A percentile compares a stretch with the other conserved stretches of the same genome.
phyloP scores from a whole-genome alignment of 2,797 vertebrate species.

The Anguilla megastoma region DNA sequence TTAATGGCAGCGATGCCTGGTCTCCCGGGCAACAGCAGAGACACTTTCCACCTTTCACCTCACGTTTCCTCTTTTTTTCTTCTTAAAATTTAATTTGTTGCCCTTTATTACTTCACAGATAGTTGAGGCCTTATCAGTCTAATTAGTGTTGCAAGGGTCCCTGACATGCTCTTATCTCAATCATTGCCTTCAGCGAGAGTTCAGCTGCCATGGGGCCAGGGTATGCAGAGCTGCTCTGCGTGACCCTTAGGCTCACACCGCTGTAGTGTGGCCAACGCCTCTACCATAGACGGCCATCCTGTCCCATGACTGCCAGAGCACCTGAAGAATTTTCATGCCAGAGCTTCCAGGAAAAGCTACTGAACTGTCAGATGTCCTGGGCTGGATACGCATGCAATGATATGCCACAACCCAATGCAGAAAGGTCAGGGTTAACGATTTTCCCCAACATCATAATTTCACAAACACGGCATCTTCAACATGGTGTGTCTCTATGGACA shows the following conservation, averaged over 20 bases:
- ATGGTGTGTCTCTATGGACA: not conserved
- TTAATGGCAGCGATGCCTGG: conserved; percentile 47
- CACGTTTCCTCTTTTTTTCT: conserved; percentile 20
- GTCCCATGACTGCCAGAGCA: too few relatives aligned
- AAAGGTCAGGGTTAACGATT: conserved; percentile 8
- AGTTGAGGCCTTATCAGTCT: not conserved
- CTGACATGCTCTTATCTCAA: conserved; percentile 5
- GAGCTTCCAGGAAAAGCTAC: not conserved
- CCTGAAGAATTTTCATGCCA: not conserved
- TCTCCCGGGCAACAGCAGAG: conserved; percentile 49
- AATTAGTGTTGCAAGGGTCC: conserved; percentile 14
- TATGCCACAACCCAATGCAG: conserved; percentile 14
- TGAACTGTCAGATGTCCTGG: not conserved
- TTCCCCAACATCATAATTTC: conserved; percentile 22
- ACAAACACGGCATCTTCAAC: conserved; percentile 4
- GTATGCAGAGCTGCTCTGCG: not conserved
- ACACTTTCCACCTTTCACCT: conserved; percentile 30
- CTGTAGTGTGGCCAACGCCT: not conserved
- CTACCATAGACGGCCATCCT: not conserved
- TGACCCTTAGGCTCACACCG: not conserved
- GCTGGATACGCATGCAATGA: not conserved
- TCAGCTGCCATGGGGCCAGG: not conserved
- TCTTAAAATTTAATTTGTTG: conserved; percentile 5
- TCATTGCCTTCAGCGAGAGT: conserved; percentile 14
- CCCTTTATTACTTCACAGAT: conserved; percentile 9